Base-by-base conservation (phyloP, 2,797 vertebrate genomes). In the Brotula barbata region DNA sequence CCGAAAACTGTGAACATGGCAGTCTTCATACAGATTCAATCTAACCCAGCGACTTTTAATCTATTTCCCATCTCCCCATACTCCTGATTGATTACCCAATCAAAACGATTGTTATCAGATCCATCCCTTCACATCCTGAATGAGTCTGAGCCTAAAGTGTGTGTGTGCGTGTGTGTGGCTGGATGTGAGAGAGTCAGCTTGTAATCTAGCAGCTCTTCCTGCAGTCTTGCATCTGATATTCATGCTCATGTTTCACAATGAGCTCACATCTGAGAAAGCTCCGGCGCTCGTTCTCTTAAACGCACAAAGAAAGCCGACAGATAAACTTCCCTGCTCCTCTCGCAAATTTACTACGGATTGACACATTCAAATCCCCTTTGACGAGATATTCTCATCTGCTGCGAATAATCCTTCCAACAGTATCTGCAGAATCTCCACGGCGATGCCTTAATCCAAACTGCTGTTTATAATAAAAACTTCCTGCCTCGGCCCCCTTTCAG, bases 401-500 rank as follows among this genome's bases (percentile, higher is more conserved):
- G 57, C 75, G 68, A 68, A 41, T 68, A 81, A 77, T 75, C 64
- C 68, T 49, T 57, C 54, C 55, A 78, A 54, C 61, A 51, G 42
- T 67, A 58, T 77, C 68, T 69, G 43, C 17, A 70, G 20, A 41
- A 65, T 71, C 58, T 64, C 77, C 40, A 7, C 59, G 66, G 72
- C 68, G 22, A 13, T 57, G 74, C 56, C 41, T 70, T 46, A 54
- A 81, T 80, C 68, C 79, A 82, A 55, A 71, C 70, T 68, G 59
- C 58, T 76, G 63, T 73, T 87, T 56, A 28, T 28, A 63, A 77
- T 45, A 72, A 73, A 77, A 72, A 4, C 37, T 14, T 9, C 44
- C 56, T 2, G 20, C 52, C 67, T 49, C 52, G 44, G 55, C 52
- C 34, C 46, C 46, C 71, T 33, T 33, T 33, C 66, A 64, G 70